Conservation (phyloP, 1,140 invertebrate genomes). For the Zaprionus ornatus region DNA sequence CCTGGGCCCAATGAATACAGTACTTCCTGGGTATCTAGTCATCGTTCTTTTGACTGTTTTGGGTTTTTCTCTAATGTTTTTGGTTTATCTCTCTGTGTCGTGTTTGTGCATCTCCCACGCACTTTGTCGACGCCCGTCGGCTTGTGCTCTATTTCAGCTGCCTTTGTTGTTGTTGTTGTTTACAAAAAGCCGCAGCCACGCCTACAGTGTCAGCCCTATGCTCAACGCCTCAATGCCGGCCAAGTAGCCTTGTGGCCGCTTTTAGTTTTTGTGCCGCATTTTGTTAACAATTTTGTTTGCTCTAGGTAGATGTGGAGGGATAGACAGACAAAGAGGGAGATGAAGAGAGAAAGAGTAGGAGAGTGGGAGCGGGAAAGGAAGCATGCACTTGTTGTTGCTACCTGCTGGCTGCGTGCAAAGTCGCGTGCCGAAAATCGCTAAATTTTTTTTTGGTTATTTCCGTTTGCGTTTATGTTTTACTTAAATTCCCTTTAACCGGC, state of each 20-base stretch:
- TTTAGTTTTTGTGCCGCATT: slow-evolving; percentile 36
- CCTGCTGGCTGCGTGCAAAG: slow-evolving; percentile 57
- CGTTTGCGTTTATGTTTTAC: slow-evolving; percentile 81
- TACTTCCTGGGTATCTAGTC: neutral
- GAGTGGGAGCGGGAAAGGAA: neutral
- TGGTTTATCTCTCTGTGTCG: neutral
- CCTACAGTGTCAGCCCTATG: neutral
- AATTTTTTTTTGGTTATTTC: slow-evolving; percentile 70
- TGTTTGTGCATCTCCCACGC: slow-evolving; percentile 18
- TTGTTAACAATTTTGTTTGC: slow-evolving; percentile 38
- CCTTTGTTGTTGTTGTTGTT: slow-evolving; percentile 8
- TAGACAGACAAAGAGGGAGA: neutral
- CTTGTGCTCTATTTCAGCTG: neutral
- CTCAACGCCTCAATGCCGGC: neutral
- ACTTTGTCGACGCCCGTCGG: slow-evolving; percentile 20
- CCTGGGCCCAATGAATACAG: no score
- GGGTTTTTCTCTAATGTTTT: neutral
- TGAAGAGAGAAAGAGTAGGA: neutral
- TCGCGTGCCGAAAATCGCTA: slow-evolving; percentile 76
- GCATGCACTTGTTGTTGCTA: slow-evolving; percentile 12
- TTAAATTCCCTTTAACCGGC: slow-evolving; percentile 79
- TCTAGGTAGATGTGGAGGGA: slow-evolving; percentile 6
- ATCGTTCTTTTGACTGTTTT: neutral
- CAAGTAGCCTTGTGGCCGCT: slow-evolving; percentile 18
- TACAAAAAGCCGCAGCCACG: slow-evolving; percentile 11